Percentiles rank a stretch among this genome's conserved stretches.
These are phyloP conservation scores for Danio choprae DNA, from an alignment of 2,797 vertebrate genomes.

Conservation along the genomic window DNA sequence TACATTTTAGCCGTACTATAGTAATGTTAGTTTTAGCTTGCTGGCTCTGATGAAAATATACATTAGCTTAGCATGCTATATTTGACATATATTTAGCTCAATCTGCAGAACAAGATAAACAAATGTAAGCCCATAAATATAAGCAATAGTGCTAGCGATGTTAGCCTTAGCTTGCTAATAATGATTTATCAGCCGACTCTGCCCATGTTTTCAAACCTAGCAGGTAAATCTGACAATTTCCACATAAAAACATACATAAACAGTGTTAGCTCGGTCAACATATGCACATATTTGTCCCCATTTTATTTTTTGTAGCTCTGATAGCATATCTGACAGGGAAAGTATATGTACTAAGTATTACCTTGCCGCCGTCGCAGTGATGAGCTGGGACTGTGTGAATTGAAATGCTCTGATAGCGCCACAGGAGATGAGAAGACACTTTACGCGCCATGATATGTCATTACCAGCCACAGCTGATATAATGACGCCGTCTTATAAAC, in stretches of 20 bases:
- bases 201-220: not conserved
- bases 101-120: not conserved
- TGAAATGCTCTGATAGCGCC: constrained; percentile 3
- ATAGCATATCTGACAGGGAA: not conserved
- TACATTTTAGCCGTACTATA: too few species aligned
- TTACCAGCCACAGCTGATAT: constrained; percentile 24
- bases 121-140: not conserved
- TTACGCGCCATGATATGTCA: not conserved
- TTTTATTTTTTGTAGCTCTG: not conserved
- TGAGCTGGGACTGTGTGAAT: constrained; percentile 20
- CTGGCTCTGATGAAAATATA: too few species aligned
- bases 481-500: constrained; percentile 1
- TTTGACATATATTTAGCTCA: too few species aligned
- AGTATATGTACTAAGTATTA: not conserved
- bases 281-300: not conserved
- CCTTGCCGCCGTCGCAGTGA: not conserved
- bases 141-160: not conserved
- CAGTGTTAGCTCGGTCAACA: not conserved
- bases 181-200: not conserved
- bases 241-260: not conserved
- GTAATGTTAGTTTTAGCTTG: too few species aligned
- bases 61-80: too few species aligned
- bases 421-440: constrained; percentile 35
- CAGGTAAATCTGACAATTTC: not conserved
- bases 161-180: not conserved